These are phyloP conservation scores for Muscicapa striata DNA, from an alignment of 2,797 vertebrate genomes.

Conservation along the genomic window DNA sequence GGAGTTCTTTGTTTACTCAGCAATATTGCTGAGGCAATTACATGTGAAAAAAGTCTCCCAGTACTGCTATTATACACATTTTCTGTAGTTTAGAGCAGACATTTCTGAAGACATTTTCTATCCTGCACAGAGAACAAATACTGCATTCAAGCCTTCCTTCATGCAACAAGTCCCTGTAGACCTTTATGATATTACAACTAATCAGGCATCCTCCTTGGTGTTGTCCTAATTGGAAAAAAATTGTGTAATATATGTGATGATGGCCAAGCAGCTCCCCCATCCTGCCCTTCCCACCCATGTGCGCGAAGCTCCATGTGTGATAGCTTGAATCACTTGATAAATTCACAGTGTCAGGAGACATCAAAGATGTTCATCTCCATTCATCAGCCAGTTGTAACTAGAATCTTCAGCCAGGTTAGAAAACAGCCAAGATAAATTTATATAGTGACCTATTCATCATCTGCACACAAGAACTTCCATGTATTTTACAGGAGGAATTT, in stretches of 20 bases:
- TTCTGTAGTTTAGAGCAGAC: not conserved
- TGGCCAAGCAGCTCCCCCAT: not conserved
- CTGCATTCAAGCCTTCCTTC: not conserved
- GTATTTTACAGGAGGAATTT: slow-evolving; percentile 29
- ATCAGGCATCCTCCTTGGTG: not conserved
- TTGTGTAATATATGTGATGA: rapidly evolving
- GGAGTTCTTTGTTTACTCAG: slow-evolving; percentile 31
- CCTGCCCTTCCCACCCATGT: not conserved
- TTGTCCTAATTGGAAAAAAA: not conserved
- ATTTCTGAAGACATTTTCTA: not conserved
- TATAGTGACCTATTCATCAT: not conserved
- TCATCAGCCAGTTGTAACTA: not conserved
- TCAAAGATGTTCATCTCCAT: not conserved
- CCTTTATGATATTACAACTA: not conserved
- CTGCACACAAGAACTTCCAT: not conserved
- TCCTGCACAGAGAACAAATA: not conserved
- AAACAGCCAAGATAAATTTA: not conserved
- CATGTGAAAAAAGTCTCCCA: not conserved
- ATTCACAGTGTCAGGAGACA: not conserved
- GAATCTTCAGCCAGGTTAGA: not conserved
- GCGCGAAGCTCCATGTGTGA: not conserved
- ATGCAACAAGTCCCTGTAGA: not conserved
- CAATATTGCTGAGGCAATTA: not conserved
- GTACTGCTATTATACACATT: not conserved
- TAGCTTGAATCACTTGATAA: not conserved